Conservation (phyloP, 2,797 vertebrate genomes). For the Monodelphis domestica region DNA sequence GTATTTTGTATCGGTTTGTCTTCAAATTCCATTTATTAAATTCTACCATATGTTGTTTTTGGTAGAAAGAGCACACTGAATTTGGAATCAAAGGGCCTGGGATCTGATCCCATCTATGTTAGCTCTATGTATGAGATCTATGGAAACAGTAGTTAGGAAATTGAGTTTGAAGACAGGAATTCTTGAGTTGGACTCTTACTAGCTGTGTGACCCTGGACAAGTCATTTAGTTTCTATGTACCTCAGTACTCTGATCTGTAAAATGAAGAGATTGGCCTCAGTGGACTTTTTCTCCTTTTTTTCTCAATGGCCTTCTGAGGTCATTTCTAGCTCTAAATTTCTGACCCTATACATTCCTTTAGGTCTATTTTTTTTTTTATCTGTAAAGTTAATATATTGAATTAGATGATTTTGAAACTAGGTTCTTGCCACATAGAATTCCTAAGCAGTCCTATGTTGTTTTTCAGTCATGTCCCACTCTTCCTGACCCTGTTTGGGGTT, state of each 20-base stretch:
- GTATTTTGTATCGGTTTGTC: not conserved
- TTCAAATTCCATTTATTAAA: not conserved
- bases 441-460: too few species aligned
- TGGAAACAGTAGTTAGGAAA: not conserved
- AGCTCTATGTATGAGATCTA: not conserved
- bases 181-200: not conserved
- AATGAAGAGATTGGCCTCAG: not conserved
- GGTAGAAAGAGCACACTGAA: not conserved
- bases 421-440: not conserved
- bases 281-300: too few species aligned
- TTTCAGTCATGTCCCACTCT: too few species aligned
- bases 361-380: not conserved
- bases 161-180: not conserved
- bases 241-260: not conserved
- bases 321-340: not conserved
- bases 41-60: not conserved
- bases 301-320: not conserved
- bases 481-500: too few species aligned
- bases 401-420: not conserved
- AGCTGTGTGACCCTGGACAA: not conserved
- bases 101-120: not conserved
- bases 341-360: not conserved
- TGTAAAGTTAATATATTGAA: not conserved
- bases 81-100: not conserved
- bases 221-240: not conserved